A percentile compares a stretch with the other conserved stretches of the same genome.
Conservation (phyloP, 1,140 invertebrate species). For the Metopolophium dirhodum region DNA sequence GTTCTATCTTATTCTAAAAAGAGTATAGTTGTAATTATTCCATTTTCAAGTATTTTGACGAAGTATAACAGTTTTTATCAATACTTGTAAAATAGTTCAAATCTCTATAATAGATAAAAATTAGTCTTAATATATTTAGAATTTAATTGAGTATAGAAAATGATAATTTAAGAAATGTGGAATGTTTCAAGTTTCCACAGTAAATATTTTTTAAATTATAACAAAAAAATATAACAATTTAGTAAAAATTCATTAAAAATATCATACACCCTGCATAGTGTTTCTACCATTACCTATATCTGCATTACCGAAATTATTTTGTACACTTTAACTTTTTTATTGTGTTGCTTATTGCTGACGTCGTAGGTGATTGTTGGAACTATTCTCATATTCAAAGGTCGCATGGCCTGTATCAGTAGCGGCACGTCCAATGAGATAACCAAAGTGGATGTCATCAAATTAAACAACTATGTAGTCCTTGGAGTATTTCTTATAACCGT, state of each 20-base stretch:
- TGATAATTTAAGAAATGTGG: not conserved
- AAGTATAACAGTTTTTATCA: not conserved
- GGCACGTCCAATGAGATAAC: constrained; percentile 73
- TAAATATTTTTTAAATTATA: not conserved
- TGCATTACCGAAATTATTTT: not conserved
- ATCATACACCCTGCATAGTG: not conserved
- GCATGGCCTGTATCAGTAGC: constrained; percentile 70
- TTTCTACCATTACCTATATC: not conserved
- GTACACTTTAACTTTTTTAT: not conserved
- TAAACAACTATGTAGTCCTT: constrained; percentile 83
- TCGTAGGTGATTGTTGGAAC: constrained; percentile 80
- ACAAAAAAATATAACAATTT: not conserved
- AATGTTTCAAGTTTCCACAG: not conserved
- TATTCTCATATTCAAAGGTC: constrained; percentile 81
- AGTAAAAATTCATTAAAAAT: not conserved
- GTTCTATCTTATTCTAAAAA: too few species aligned
- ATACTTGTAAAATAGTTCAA: not conserved
- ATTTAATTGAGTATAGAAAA: not conserved
- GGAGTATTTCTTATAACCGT: constrained; percentile 84
- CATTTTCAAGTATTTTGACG: not conserved
- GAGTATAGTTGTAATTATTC: too few species aligned
- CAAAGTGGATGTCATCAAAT: constrained; percentile 76
- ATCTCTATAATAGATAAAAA: not conserved
- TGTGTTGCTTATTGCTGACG: not conserved
- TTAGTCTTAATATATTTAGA: too few species aligned